Percentiles rank a stretch among this genome's conserved stretches.
phyloP scores from a whole-genome alignment of 2,888 invertebrate species.

The Nomada fabriciana region DNA sequence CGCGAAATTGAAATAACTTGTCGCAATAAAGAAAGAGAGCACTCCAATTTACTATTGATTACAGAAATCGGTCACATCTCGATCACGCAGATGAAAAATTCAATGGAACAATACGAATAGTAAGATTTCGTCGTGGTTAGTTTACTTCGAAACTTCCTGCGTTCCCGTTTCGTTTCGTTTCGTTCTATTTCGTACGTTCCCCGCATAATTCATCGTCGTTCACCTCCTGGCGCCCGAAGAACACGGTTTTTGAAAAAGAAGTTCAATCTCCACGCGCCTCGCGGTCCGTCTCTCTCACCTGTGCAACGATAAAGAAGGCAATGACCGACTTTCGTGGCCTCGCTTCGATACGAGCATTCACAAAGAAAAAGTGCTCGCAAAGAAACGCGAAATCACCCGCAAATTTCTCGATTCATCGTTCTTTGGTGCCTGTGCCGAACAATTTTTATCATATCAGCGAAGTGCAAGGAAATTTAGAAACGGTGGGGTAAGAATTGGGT shows the following conservation, averaged over 20 bases:
- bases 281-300: conserved; percentile 33
- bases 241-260: conserved; percentile 22
- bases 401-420: conserved; percentile 9
- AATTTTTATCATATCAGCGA: no score
- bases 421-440: no score
- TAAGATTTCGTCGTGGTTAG: no score
- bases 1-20: no score
- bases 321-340: conserved; percentile 57
- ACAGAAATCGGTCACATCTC: no score
- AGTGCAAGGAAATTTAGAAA: no score
- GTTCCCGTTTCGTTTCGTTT: background rate
- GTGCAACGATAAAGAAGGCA: conserved; percentile 47
- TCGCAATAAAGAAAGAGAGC: no score
- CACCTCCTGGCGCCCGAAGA: background rate
- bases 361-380: conserved; percentile 42
- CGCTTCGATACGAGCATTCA: conserved; percentile 42
- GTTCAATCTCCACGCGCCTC: conserved; percentile 38
- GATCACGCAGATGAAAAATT: no score
- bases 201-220: conserved; percentile 1
- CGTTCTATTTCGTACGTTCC: background rate
- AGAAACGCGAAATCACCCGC: conserved; percentile 28
- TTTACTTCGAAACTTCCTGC: background rate
- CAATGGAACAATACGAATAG: no score
- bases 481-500: no score
- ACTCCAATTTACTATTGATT: no score